These are phyloP conservation scores for Gymnocheta viridis DNA, from an alignment of 2,888 invertebrate species.

Conservation along the genomic window DNA sequence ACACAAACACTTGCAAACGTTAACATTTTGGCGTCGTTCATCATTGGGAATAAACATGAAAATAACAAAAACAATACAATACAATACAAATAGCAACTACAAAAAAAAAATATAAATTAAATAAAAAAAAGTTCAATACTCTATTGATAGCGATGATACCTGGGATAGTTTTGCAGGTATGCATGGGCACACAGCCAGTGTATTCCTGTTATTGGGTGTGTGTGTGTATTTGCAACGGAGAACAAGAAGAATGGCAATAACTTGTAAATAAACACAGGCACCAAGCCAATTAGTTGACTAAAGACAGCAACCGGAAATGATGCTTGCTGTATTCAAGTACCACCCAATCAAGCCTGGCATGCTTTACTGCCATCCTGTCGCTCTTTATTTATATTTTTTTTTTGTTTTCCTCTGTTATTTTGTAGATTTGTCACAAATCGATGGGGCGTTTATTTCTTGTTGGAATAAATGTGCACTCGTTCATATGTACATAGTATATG, in stretches of 20 bases:
- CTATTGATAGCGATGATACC: slow-evolving; percentile 40
- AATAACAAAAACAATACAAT: slow-evolving; percentile 24
- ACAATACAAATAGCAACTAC: slow-evolving; percentile 24
- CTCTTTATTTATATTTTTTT: slow-evolving; percentile 1
- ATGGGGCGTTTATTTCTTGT: slow-evolving; percentile 63
- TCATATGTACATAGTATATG: slow-evolving; percentile 4
- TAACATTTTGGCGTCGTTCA: slow-evolving; percentile 63
- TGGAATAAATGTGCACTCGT: slow-evolving; percentile 28
- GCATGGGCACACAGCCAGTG: neutral
- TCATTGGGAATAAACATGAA: slow-evolving; percentile 42
- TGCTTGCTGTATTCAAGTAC: slow-evolving; percentile 63
- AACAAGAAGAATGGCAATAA: slow-evolving; percentile 40
- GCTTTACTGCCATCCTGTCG: slow-evolving; percentile 60
- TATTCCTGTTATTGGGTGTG: neutral
- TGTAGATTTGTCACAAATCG: slow-evolving; percentile 62
- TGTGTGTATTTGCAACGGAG: slow-evolving; percentile 23
- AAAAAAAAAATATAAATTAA: neutral
- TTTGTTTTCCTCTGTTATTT: slow-evolving; percentile 2
- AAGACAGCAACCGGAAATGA: slow-evolving; percentile 69
- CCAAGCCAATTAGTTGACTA: slow-evolving; percentile 70
- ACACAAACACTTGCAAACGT: slow-evolving; percentile 61
- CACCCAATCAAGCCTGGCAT: slow-evolving; percentile 59
- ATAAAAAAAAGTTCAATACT: slow-evolving; percentile 60
- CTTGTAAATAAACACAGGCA: slow-evolving; percentile 68
- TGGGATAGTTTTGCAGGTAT: neutral